Base-by-base conservation (phyloP, 2,888 invertebrate genomes). In the Abrostola tripartita region DNA sequence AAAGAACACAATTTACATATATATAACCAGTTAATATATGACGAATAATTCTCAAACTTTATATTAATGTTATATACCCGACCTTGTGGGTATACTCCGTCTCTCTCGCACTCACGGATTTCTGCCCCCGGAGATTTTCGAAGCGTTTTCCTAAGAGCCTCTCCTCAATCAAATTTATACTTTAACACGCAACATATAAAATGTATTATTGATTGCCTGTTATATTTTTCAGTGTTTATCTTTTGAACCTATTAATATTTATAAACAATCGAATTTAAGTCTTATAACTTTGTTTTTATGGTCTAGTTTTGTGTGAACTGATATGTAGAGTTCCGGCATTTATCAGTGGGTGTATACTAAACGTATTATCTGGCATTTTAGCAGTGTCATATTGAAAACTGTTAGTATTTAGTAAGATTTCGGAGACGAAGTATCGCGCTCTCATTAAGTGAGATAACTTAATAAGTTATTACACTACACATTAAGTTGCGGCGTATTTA, bases 371-470 rank as follows among this genome's bases (percentile, higher is more conserved):
- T 90, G 88, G 86, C 85, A 86, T 92, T 90, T 85, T 91, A 91
- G 91, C 91, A 91, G 90, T 93, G 93, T 92, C 90, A 91, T 92
- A 93, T 86, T 88, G 88, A 90, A 90, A 90, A 90, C 87, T 83
- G 84, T 88, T 87, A 86, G 83, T 85, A 79, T 82, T 83, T 84
- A 82, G 85, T 84, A 60, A 60, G 71, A 75, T 79, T 80, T 79
- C 67, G 69, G 66, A 68, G 61, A 66, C 64, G 73, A 41, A 75
- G 58, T 65, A 79, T 50, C 65, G 68, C 70, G 79, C 68, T 51
- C 52, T 58, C 50, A 36, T 50, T 60, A 54, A 35, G 41, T 58
- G 57, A 59, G 37, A 54, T 8, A 52, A 72, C 37, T 68, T 58
- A 72, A 71, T 56, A 72, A 68, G 5, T 44, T 54, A 61, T 40